A percentile compares a stretch with the other conserved stretches of the same genome.
These are phyloP conservation scores for Enhydra lutris DNA, from an alignment of 2,113 vertebrate genomes.

Conservation along the genomic window DNA sequence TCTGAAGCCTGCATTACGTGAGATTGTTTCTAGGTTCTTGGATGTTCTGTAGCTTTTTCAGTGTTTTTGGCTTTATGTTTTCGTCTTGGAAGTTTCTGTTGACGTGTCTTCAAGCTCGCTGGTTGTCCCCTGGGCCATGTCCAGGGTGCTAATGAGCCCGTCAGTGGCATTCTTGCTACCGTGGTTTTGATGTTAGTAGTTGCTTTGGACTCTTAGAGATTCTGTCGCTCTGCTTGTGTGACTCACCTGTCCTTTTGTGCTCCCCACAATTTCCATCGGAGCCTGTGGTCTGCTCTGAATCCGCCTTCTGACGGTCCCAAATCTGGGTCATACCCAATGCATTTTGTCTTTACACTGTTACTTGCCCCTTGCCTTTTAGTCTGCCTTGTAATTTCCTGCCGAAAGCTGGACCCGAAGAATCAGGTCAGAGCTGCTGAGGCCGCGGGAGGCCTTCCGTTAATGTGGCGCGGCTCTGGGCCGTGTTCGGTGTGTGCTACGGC, in stretches of 20 bases:
- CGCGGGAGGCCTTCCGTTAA: not conserved
- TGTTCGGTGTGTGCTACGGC: fast-evolving
- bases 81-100: no score
- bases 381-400: not conserved
- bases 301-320: not conserved
- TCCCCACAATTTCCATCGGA: no score
- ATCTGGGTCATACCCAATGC: not conserved
- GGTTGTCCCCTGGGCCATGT: fast-evolving
- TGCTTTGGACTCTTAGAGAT: not conserved
- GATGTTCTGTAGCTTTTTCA: not conserved
- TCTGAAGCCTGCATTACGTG: fast-evolving
- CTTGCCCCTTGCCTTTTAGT: not conserved
- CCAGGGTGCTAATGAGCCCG: fast-evolving
- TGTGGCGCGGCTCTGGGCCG: not conserved
- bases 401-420: not conserved
- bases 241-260: no score
- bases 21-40: not conserved
- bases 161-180: not conserved
- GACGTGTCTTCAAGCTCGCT: fast-evolving
- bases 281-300: no score
- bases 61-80: not conserved
- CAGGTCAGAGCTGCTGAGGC: not conserved
- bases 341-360: not conserved
- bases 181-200: not conserved
- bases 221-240: not conserved